These are phyloP conservation scores for Kradibia gibbosae DNA, from an alignment of 1,140 invertebrate genomes.

Conservation along the genomic window DNA sequence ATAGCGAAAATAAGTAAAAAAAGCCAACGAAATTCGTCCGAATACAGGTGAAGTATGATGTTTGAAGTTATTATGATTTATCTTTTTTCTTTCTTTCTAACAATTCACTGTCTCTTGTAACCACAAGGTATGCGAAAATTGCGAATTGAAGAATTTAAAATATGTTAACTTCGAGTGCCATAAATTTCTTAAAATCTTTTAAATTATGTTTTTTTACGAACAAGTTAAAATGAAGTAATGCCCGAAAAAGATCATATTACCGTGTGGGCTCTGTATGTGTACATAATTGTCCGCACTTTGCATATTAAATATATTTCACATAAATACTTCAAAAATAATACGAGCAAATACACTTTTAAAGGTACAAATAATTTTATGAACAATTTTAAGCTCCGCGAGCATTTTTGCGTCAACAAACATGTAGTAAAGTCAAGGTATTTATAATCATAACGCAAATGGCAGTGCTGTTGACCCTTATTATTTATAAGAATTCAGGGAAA, in stretches of 20 bases:
- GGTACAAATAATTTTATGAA: background rate
- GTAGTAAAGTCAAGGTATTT: conserved; percentile 1
- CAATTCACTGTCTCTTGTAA: background rate
- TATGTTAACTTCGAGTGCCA: background rate
- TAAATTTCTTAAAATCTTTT: background rate
- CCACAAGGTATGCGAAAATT: background rate
- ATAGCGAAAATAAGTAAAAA: background rate
- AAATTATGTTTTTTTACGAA: background rate
- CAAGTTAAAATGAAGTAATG: background rate
- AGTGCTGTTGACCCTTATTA: background rate
- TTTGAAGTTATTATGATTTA: background rate
- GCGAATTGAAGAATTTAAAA: background rate
- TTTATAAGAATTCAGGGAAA: background rate
- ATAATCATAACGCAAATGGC: background rate
- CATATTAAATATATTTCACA: conserved; percentile 10
- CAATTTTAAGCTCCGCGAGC: background rate
- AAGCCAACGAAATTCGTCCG: background rate
- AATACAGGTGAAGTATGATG: background rate
- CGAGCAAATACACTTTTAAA: background rate
- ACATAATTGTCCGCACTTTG: conserved; percentile 9
- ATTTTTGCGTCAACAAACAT: background rate
- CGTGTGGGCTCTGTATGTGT: background rate
- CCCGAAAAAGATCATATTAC: background rate
- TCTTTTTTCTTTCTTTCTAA: background rate
- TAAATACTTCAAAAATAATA: background rate